phyloP scores from a whole-genome alignment of 2,888 invertebrate species.

The Spisula solida region DNA sequence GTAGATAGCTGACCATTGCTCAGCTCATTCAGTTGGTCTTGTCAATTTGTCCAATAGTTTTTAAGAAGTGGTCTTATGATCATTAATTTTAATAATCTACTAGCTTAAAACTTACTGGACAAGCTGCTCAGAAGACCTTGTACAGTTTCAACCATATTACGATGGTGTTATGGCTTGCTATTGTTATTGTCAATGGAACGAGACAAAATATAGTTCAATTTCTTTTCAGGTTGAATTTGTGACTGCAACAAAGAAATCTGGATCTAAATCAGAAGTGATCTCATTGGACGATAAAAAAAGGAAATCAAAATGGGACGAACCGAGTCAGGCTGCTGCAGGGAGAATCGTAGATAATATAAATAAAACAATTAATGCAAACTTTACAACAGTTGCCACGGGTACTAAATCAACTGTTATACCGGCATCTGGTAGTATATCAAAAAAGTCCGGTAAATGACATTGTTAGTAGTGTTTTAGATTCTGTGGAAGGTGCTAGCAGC shows the following conservation, averaged over 20 bases:
- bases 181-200: background rate
- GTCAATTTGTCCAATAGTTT: no score
- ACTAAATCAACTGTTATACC: slow-evolving; percentile 97
- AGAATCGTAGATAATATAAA: slow-evolving; percentile 84
- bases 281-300: slow-evolving; percentile 84
- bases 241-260: slow-evolving; percentile 89
- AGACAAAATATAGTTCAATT: background rate
- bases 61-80: no score
- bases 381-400: slow-evolving; percentile 92
- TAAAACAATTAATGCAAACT: slow-evolving; percentile 90
- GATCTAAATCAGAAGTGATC: slow-evolving; percentile 61
- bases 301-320: slow-evolving; percentile 85
- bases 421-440: slow-evolving; percentile 95
- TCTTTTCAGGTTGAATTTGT: slow-evolving; percentile 90
- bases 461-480: background rate
- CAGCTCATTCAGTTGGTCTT: no score
- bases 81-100: background rate
- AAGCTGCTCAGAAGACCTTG: background rate
- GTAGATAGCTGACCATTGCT: no score
- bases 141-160: background rate
- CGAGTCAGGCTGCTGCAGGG: slow-evolving; percentile 75
- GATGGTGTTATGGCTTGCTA: no score
- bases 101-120: background rate
- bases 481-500: background rate
- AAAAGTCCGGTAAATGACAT: slow-evolving; percentile 71